Evolutionary conservation across 2,888 invertebrate species (phyloP).

Genomic region (Polymixis lichenea): DNA sequence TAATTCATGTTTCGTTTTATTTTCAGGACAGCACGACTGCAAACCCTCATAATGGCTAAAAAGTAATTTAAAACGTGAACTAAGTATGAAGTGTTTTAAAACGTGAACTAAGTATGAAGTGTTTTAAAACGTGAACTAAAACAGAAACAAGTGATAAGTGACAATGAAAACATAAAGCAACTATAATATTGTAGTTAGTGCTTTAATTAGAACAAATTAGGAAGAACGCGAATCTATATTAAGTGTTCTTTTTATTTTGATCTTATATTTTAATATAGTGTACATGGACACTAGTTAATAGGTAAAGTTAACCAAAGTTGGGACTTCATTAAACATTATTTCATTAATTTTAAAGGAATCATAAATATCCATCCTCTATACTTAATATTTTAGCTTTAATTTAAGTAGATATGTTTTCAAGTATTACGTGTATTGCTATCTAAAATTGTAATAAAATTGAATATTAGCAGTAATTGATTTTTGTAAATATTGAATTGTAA

Average conservation of each 20-base stretch:
- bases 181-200: slow-evolving; percentile 23
- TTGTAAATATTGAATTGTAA: slow-evolving; percentile 69
- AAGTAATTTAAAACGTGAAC: slow-evolving; percentile 17
- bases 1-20: background rate
- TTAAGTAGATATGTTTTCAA: slow-evolving; percentile 43
- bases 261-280: slow-evolving; percentile 56
- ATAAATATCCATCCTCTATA: slow-evolving; percentile 45
- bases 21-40: slow-evolving; percentile 74
- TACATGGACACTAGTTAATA: slow-evolving; percentile 53
- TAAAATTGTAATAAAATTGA: slow-evolving; percentile 55
- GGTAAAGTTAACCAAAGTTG: slow-evolving; percentile 77
- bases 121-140: background rate
- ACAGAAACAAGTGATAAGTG: slow-evolving; percentile 48
- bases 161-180: slow-evolving; percentile 22
- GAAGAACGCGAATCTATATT: slow-evolving; percentile 71
- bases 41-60: slow-evolving; percentile 62
- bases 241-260: slow-evolving; percentile 83
- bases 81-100: slow-evolving; percentile 12
- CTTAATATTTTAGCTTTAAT: slow-evolving; percentile 40
- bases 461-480: slow-evolving; percentile 23
- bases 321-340: slow-evolving; percentile 60
- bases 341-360: slow-evolving; percentile 43
- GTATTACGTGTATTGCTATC: slow-evolving; percentile 55
- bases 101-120: slow-evolving; percentile 14
- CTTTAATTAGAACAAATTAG: slow-evolving; percentile 76